These are phyloP conservation scores for Propsilocerus akamusi DNA, from an alignment of 1,140 invertebrate genomes.

Conservation along the genomic window DNA sequence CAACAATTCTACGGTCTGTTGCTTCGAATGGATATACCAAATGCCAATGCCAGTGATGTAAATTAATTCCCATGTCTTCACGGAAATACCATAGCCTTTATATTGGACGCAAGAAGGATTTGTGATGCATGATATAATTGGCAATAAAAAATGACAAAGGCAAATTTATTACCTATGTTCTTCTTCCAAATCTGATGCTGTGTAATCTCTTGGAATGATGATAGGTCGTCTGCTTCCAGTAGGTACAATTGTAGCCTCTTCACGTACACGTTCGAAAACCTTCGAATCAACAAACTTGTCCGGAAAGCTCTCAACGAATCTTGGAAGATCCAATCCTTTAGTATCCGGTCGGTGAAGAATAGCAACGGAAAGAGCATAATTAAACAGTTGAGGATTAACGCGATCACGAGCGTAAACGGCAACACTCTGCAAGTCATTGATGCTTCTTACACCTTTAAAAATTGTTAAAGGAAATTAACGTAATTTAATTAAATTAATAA, in stretches of 20 bases:
- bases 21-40: conserved; percentile 29
- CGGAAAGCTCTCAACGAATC: conserved; percentile 28
- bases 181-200: conserved; percentile 26
- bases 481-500: background rate
- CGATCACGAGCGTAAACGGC: conserved; percentile 45
- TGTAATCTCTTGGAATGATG: conserved; percentile 27
- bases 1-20: conserved; percentile 20
- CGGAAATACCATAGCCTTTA: conserved; percentile 26
- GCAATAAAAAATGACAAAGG: too few species aligned
- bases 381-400: conserved; percentile 27
- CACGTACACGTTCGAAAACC: conserved; percentile 24
- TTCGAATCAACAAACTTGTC: conserved; percentile 30
- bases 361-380: conserved; percentile 31
- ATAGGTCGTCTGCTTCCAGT: conserved; percentile 15
- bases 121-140: too few species aligned
- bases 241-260: conserved; percentile 26
- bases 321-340: conserved; percentile 24
- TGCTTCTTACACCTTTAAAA: conserved; percentile 30
- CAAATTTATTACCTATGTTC: conserved; percentile 17
- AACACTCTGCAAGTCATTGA: conserved; percentile 42
- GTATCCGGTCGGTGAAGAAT: conserved; percentile 31
- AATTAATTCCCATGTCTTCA: conserved; percentile 34
- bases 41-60: conserved; percentile 42
- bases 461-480: background rate
- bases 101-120: background rate